Percentiles rank a stretch among this genome's conserved stretches.
Conservation (phyloP, 2,888 invertebrate genomes). For the Amphimallon solstitiale region DNA sequence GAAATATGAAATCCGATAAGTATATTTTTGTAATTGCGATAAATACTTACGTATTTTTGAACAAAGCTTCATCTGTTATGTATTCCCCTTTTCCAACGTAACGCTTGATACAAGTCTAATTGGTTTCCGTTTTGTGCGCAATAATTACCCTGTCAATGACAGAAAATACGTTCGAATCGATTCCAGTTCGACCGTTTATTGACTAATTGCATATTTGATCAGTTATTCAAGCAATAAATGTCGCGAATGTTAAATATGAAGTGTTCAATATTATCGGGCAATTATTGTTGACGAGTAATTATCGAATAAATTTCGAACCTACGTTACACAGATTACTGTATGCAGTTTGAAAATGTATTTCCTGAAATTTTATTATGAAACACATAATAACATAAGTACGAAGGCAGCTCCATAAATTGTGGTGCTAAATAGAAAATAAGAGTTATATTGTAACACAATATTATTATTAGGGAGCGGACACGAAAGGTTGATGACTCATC, state of each 20-base stretch:
- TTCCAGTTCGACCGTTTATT: conserved; percentile 12
- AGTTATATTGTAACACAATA: too few species aligned
- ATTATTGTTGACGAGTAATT: conserved; percentile 15
- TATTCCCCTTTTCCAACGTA: neutral
- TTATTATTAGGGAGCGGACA: too few species aligned
- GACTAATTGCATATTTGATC: conserved; percentile 27
- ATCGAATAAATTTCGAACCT: neutral
- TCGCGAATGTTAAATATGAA: conserved; percentile 13
- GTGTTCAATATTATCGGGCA: conserved; percentile 12
- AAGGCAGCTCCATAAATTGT: too few species aligned
- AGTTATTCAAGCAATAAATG: conserved; percentile 27
- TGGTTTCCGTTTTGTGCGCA: conserved; percentile 15
- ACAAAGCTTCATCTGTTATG: neutral
- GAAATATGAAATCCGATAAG: too few species aligned
- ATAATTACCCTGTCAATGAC: conserved; percentile 27
- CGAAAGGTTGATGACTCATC: too few species aligned
- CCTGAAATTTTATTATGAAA: too few species aligned
- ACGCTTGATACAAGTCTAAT: conserved; percentile 5
- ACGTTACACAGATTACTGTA: too few species aligned
- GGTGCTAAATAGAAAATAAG: too few species aligned
- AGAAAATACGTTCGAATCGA: conserved; percentile 11
- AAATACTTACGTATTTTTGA: neutral
- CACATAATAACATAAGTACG: too few species aligned
- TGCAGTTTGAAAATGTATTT: too few species aligned
- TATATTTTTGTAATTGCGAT: too few species aligned